Conservation (phyloP, 2,797 vertebrate species). For the Lutjanus campechanus region DNA sequence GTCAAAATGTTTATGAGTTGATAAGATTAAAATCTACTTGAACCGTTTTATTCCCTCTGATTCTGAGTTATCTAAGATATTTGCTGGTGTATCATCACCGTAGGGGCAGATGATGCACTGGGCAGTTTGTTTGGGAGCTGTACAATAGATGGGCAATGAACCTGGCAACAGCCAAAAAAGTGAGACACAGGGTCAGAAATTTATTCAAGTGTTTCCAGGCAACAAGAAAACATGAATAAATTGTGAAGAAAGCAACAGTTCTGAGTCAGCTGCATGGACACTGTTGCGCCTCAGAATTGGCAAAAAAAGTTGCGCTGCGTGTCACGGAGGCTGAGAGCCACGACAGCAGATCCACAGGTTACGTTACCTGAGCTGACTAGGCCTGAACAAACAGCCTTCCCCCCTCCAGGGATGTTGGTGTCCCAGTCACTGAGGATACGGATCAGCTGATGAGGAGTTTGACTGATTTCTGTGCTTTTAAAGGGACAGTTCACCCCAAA, state of each 20-base stretch:
- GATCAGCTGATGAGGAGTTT: slow-evolving; percentile 57
- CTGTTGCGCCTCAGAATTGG: slow-evolving; percentile 44
- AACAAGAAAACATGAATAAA: slow-evolving; percentile 73
- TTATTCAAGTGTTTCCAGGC: slow-evolving; percentile 75
- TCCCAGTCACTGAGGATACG: slow-evolving; percentile 63
- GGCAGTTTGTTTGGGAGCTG: slow-evolving; percentile 18
- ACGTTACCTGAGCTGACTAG: slow-evolving; percentile 67
- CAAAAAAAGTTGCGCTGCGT: slow-evolving; percentile 31
- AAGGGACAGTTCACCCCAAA: no score
- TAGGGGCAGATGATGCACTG: slow-evolving; percentile 37
- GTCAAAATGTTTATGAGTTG: slow-evolving; percentile 22
- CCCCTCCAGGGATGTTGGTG: slow-evolving; percentile 57
- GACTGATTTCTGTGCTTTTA: slow-evolving; percentile 15
- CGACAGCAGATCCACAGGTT: slow-evolving; percentile 43
- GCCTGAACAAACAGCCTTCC: slow-evolving; percentile 59
- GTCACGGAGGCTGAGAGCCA: not conserved
- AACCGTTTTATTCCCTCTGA: not conserved
- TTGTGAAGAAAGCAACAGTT: slow-evolving; percentile 60
- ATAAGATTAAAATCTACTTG: slow-evolving; percentile 1
- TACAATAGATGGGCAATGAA: slow-evolving; percentile 33
- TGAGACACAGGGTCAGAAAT: slow-evolving; percentile 49
- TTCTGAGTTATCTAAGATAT: not conserved
- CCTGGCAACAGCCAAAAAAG: slow-evolving; percentile 47
- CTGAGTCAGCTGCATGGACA: slow-evolving; percentile 52
- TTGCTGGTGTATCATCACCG: slow-evolving; percentile 38